phyloP scores from a whole-genome alignment of 30 jellyfish, hydroid and myxozoan species.

The Hydractinia echinata region DNA sequence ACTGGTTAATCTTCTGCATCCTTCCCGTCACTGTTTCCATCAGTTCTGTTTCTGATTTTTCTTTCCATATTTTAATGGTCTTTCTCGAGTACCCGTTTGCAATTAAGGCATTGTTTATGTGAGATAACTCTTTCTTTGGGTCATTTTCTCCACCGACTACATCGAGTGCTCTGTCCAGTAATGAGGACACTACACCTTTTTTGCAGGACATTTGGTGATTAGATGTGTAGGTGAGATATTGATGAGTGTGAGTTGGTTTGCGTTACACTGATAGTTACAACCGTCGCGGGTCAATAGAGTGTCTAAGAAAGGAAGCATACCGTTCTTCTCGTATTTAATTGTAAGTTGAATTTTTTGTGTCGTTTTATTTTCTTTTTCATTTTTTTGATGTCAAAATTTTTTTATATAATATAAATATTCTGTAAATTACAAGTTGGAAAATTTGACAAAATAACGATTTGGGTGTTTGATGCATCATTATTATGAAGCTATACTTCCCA shows the following conservation, averaged over 20 bases:
- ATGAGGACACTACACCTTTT: no score
- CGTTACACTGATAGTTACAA: background rate
- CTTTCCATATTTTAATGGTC: background rate
- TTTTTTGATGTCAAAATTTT: no score
- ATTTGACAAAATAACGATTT: no score
- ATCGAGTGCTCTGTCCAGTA: no score
- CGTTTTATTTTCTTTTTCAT: no score
- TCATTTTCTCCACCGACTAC: no score
- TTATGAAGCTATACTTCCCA: no score
- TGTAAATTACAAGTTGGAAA: no score
- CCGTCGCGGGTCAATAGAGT: background rate
- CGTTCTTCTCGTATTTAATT: background rate
- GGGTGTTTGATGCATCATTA: no score
- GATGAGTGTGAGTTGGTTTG: background rate
- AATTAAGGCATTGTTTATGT: conserved; percentile 1
- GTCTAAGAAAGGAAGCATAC: background rate
- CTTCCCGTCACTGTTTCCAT: background rate
- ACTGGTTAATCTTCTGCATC: background rate
- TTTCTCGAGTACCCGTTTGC: background rate
- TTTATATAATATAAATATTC: no score
- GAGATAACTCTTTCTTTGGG: background rate
- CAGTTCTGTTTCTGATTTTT: background rate
- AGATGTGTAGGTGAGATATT: background rate
- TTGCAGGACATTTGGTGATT: no score
- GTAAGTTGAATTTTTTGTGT: background rate